These are phyloP conservation scores for Corythucha ciliata DNA, from an alignment of 2,888 invertebrate genomes.

Conservation along the genomic window DNA sequence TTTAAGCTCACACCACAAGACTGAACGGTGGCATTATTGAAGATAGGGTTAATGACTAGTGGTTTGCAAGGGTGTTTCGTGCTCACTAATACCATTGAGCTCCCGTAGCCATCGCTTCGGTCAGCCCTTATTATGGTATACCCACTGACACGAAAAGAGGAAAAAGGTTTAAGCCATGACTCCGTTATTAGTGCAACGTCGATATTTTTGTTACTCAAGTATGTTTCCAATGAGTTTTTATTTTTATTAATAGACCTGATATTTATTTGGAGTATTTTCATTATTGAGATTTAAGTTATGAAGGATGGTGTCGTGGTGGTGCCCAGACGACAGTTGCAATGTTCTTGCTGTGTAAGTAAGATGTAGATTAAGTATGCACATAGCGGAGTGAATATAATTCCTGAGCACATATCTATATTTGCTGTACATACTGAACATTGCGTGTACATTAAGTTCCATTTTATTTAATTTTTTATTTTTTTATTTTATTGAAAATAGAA, in stretches of 20 bases:
- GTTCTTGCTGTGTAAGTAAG: too few species aligned
- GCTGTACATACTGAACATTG: too few species aligned
- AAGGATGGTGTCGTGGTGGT: too few species aligned
- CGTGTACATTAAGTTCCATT: too few species aligned
- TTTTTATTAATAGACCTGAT: not conserved
- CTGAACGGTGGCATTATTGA: too few species aligned
- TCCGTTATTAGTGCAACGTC: not conserved
- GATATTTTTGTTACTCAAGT: not conserved
- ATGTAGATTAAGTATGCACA: too few species aligned
- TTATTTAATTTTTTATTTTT: too few species aligned
- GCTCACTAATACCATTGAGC: not conserved
- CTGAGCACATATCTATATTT: too few species aligned
- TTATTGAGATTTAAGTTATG: not conserved
- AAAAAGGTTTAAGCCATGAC: not conserved
- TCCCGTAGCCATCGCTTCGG: not conserved
- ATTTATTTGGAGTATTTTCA: conserved; percentile 1
- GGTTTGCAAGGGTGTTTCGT: not conserved
- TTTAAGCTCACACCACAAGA: too few species aligned
- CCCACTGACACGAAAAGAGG: not conserved
- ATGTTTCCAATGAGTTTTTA: not conserved
- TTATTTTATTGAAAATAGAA: too few species aligned
- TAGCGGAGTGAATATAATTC: too few species aligned
- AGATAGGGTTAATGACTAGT: not conserved
- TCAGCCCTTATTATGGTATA: not conserved
- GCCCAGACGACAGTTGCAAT: too few species aligned